Base-by-base conservation (phyloP, 2,888 invertebrate genomes). In the Sminthurinus aureus region DNA sequence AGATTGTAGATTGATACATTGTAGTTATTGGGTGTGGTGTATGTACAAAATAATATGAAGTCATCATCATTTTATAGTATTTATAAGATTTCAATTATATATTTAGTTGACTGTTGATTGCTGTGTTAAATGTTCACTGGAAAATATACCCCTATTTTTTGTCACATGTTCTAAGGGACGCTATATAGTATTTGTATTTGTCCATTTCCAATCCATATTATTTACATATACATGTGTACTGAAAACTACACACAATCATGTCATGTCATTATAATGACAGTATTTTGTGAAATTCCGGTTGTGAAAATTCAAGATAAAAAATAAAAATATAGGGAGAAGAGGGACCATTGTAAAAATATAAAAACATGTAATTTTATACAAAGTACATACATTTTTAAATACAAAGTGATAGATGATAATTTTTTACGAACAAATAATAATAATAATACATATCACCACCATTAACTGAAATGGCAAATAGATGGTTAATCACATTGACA, bases 1-100 rank as follows among this genome's bases (percentile, higher is more conserved):
- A 58, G 58, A 13, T 58, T 58, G 18, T 58, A 18, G 24, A 71
- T 13, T 58, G 22, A 20, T 71, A 22, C 71, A 71, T 22, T 22
- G n/a, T 71, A 18, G 12, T 71, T 71, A 71, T 58, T 71, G 71
- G 71, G 20, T 71, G 71, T 71, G 71, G 71, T 69, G 69, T 71
- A 66, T 20, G 1, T 71, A 18, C 58, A 58, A 58, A 58, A 15
- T 38, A 38, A 66, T 58, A 58, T 58, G 58, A 58, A 58, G 9
- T 71, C 22, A 71, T 71, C 9, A 74, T 13, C 2, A 58, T 58
- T 8, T 52, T 11, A 13, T 13, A 52, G 52, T 11, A 52, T 13
- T 52, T 11, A 13, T 13, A 52, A 13, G 13, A 8, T 52, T 13
- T 11, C 52, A 58, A 58, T 58, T 58, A 6, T 6, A 58, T 58